Base-by-base conservation (phyloP, 2,888 invertebrate species). In the Antheraea assamensis region DNA sequence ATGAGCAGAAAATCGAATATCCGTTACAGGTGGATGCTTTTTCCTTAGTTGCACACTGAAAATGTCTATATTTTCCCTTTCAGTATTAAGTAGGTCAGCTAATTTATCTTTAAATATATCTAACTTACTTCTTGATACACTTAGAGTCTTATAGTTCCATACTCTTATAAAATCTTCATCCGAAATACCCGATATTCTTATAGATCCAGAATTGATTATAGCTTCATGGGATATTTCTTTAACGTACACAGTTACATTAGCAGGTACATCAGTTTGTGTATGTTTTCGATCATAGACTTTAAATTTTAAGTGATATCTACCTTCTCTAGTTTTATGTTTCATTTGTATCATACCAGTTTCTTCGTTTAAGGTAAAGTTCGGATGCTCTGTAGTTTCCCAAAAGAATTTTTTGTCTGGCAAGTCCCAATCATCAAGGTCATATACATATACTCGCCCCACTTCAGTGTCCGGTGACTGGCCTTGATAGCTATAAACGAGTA, bases 361-460 rank as follows among this genome's bases (percentile, higher is more conserved):
- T 88, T 98, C 97, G 87, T 99, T 97, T 47, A 99, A 93, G 76
- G 97, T 97, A 89, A 99, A 99, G 81, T 97, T 96, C 1, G 97
- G 97, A 95, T 98, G 98, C 87, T 98, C 98, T 73, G 96, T 95
- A 70, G 96, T 96, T 86, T 98, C 98, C 98, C 98, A 99, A 87
- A 98, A 98, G 95, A 99, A 99, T 85, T 98, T 98, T 91, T 99
- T 99, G 89, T 99, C 99, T 0, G 98, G 98, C 78, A 99, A 94
- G 93, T 99, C 99, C 99, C 99, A 99, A 89, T 99, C 99, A 90
- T 99, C 99, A 78, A 98, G 95, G 92, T 99, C 99, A 87, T 98
- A 98, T 0, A 99, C 99, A 90, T 99, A 99, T 13, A 99, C 99
- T 77, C 98, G 95, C 55, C 99, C 99, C 78, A 99, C 97, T 89